Evolutionary conservation across 1,140 invertebrate genomes (phyloP), one percentile per base, ranked within the genome.

Genomic region (Bombus cullumanus): DNA sequence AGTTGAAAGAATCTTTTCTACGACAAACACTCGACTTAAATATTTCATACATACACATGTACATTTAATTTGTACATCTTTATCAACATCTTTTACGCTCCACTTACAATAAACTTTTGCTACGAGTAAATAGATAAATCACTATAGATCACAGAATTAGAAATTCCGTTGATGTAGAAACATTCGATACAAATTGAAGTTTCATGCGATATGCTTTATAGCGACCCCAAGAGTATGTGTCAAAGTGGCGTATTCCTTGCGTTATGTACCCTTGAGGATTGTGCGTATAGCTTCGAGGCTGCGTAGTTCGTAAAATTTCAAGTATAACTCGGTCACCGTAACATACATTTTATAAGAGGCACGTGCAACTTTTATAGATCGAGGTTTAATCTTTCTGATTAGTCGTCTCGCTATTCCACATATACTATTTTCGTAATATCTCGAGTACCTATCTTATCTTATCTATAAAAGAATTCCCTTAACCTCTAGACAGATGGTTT

Each of bases 261-360:
- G 28, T 47, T 43, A 73, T 47, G 71, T 28, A 43, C 41, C 15
- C 71, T 43, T 3, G 53, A 39, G 34, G 22, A 59, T 76, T 28
- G 53, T 28, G n/a, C 34, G 74, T 28, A n/a, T 28, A 57, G 39
- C 18, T 39, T 76, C 53, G 34, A 31, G 71, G 1, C 41, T 72
- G 0, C 9, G 34, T 76, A 34, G 34, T 76, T 59, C 34, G 53
- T 76, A n/a, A 76, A 76, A 76, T 62, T 76, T 76, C 39, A 59
- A 62, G 34, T n/a, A 28, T 59, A 59, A 31, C n/a, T 59, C 74
- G 43, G 10, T 25, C 31, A 18, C 34, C 53, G 22, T 31, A 25
- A n/a, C 53, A 37, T 59, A 59, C 25, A 62, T 31, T 76, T 76
- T 76, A 62, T 12, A 39, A 15, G 1, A 39, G 4, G 18, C 18